Conservation (phyloP, 2,113 vertebrate species). For the Corythoichthys intestinalis region DNA sequence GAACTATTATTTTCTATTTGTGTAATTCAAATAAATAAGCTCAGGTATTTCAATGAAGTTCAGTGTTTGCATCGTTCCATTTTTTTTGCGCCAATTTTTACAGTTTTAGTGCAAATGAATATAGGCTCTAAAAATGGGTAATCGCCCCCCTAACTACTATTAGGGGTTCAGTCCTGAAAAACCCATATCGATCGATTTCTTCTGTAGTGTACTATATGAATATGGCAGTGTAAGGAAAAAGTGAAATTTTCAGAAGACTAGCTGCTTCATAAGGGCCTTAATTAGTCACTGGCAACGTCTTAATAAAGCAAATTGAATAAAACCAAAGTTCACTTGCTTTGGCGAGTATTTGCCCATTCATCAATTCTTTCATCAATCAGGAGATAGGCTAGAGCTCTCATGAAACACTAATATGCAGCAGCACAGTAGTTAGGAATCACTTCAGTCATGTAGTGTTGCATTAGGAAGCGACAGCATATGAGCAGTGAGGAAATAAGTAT, state of each 20-base stretch:
- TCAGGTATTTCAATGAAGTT: no score
- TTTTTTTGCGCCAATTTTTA: no score
- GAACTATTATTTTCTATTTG: no score
- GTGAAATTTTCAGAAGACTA: neutral
- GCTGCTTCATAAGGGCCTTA: neutral
- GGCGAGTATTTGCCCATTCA: neutral
- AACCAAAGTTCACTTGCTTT: neutral
- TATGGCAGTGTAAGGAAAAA: neutral
- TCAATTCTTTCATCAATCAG: neutral
- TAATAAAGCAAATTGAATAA: neutral
- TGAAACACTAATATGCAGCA: neutral
- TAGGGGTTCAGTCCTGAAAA: no score
- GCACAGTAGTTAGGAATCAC: neutral
- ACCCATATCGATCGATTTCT: neutral
- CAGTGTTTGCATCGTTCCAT: no score
- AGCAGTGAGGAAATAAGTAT: no score
- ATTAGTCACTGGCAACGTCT: neutral
- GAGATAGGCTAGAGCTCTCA: neutral
- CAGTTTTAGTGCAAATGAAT: no score
- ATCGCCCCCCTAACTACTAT: no score
- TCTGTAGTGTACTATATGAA: neutral
- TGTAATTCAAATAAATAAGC: no score
- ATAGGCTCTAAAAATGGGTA: no score
- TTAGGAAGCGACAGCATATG: neutral
- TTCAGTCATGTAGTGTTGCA: neutral